A percentile compares a stretch with the other conserved stretches of the same genome.
phyloP scores from a whole-genome alignment of 2,113 vertebrate genomes.

The Cyanoramphus novaezelandiae region DNA sequence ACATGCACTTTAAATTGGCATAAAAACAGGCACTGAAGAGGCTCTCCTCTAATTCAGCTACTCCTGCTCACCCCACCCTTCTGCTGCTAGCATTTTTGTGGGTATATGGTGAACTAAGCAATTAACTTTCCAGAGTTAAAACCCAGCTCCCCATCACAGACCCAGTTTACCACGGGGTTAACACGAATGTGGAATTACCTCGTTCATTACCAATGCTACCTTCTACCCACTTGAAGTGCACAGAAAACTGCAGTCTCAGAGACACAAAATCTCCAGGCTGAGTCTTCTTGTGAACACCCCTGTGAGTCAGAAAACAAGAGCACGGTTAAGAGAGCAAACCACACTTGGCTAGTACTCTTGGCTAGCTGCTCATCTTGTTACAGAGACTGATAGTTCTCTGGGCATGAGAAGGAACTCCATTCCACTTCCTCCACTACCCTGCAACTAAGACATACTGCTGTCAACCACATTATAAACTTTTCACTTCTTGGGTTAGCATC shows the following conservation, averaged over 20 bases:
- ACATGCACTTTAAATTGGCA: background rate
- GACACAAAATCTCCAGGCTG: background rate
- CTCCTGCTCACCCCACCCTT: background rate
- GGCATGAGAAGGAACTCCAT: background rate
- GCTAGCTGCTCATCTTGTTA: background rate
- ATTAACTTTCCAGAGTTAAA: background rate
- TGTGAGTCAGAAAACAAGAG: background rate
- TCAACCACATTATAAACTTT: background rate
- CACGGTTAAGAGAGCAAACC: background rate
- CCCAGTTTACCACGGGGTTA: background rate
- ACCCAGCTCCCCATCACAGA: background rate
- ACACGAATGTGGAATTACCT: background rate
- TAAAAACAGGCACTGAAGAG: background rate
- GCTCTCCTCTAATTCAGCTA: background rate
- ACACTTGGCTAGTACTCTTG: background rate
- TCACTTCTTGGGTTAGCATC: background rate
- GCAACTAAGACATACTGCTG: background rate
- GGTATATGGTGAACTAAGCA: background rate
- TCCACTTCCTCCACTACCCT: background rate
- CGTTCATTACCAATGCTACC: background rate
- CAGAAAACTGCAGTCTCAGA: background rate
- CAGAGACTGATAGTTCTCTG: background rate
- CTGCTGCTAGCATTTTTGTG: background rate
- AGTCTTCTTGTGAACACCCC: background rate
- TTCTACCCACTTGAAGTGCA: background rate